Percentiles rank a stretch among this genome's conserved stretches.
These are phyloP conservation scores for Lasius platythorax DNA, from an alignment of 2,888 invertebrate genomes.

Conservation along the genomic window DNA sequence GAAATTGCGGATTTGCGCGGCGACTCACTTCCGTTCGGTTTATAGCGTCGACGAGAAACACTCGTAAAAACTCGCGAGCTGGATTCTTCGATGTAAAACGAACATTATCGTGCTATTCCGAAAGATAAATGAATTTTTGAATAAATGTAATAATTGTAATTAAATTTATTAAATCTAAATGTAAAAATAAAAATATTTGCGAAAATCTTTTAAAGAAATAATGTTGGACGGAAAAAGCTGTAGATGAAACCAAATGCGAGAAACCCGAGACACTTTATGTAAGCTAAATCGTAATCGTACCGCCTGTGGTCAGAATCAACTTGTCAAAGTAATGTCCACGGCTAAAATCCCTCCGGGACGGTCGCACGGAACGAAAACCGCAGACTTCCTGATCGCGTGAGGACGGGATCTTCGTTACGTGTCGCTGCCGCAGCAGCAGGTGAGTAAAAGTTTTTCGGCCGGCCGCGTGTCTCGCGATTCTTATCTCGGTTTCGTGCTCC, in stretches of 20 bases:
- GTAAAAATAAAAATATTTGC: background rate
- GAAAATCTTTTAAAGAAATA: background rate
- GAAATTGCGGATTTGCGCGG: conserved; percentile 63
- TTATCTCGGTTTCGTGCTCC: conserved; percentile 36
- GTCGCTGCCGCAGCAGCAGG: conserved; percentile 53
- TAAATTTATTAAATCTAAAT: background rate
- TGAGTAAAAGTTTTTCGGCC: conserved; percentile 61
- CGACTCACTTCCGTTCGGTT: conserved; percentile 41
- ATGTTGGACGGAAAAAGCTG: background rate
- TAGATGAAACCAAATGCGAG: background rate
- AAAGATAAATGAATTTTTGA: background rate
- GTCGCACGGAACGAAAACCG: conserved; percentile 69
- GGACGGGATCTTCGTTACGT: conserved; percentile 64
- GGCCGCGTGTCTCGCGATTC: conserved; percentile 23
- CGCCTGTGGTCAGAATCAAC: conserved; percentile 66
- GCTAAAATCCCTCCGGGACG: conserved; percentile 59
- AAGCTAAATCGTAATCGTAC: background rate
- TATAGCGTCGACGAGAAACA: conserved; percentile 10
- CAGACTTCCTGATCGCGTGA: conserved; percentile 67
- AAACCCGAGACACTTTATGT: background rate
- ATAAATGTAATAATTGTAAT: background rate
- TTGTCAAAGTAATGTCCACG: conserved; percentile 72
- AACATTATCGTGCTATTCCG: background rate
- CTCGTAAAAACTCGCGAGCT: background rate
- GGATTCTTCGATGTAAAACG: background rate